Base-by-base conservation (phyloP, 1,140 invertebrate species). In the Atopsyche davidsoni region DNA sequence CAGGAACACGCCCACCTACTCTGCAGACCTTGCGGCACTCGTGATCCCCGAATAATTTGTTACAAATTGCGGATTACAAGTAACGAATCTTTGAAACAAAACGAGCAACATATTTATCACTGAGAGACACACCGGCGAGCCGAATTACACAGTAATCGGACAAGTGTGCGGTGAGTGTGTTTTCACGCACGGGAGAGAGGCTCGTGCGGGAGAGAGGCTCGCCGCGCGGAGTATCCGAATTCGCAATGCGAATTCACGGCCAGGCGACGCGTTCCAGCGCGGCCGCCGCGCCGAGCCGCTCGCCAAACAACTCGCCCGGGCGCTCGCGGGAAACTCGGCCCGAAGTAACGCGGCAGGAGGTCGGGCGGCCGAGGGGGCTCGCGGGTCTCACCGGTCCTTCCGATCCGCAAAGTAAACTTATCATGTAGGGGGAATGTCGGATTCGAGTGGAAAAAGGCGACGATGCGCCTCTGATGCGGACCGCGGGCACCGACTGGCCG, bases 401-500 rank as follows among this genome's bases (percentile, higher is more conserved):
- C 22, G 22, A 45, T 32, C 21, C 35, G 39, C 32, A 40, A 48
- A 48, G 46, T 48, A n/a, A 28, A 28, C 24, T 28, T 28, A n/a
- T 28, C n/a, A 7, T 7, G 17, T 24, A 35, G 39, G 40, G 48
- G 24, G 43, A 50, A 50, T 50, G 48, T 23, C 38, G 22, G 43
- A 50, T 57, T 57, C 50, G 17, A 45, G 40, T 53, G 46, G 55
- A 53, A 57, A 57, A 53, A 57, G 46, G 55, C 55, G 50, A 36
- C 55, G 50, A 46, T 57, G 40, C 48, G 48, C 43, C 31, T 35
- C 40, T 21, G 23, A 28, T 50, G 44, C 50, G 50, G 50, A 48
- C 53, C 35, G 48, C 51, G 48, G 46, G 55, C 55, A 53, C 55
- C 55, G 50, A 57, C 55, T 57, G 55, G 44, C 55, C 46, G 50